Evolutionary conservation across 2,113 vertebrate species (phyloP).

Genomic region (Campylomormyrus tamandua): DNA sequence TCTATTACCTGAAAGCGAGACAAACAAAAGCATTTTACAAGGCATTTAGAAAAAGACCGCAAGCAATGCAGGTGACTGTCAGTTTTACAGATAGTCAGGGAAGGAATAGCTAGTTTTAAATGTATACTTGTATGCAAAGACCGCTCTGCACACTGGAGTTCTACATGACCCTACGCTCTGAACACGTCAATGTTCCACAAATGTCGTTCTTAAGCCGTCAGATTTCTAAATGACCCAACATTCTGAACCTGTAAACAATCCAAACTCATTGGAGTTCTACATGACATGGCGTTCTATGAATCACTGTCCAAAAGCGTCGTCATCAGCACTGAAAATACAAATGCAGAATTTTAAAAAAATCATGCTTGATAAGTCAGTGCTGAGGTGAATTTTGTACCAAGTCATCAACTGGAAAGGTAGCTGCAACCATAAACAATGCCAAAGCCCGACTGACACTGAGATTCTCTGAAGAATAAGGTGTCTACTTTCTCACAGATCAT

Average conservation of each 20-base stretch:
- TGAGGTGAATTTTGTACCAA: neutral
- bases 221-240: neutral
- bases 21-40: neutral
- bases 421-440: neutral
- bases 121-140: neutral
- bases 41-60: neutral
- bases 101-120: neutral
- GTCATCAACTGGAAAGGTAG: neutral
- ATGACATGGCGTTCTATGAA: neutral
- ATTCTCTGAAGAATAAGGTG: neutral
- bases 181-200: neutral
- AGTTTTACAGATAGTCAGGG: neutral
- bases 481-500: neutral
- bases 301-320: neutral
- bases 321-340: neutral
- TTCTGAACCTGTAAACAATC: neutral
- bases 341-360: neutral
- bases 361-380: neutral
- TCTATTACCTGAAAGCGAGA: neutral
- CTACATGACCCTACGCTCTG: neutral
- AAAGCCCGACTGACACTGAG: neutral
- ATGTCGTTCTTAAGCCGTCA: neutral
- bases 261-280: neutral
- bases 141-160: neutral
- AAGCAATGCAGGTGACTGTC: neutral